Evolutionary conservation across 2,797 vertebrate genomes (phyloP).

Genomic region (Trachops cirrhosus): DNA sequence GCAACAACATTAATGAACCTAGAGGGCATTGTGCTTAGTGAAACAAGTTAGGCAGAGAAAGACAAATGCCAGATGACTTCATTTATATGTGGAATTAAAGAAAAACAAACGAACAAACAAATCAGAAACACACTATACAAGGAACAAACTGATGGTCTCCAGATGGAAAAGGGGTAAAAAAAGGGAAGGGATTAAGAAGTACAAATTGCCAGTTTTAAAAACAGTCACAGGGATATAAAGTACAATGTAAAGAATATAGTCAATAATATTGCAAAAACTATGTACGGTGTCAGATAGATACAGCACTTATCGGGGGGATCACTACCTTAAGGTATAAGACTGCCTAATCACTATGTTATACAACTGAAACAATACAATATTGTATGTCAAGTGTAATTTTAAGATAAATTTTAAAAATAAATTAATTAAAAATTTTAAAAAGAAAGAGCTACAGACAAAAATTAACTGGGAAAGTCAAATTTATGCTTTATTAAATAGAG

Average conservation of each 20-base stretch:
- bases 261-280: neutral
- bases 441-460: neutral
- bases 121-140: neutral
- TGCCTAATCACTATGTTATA: neutral
- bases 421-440: neutral
- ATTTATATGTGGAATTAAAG: neutral
- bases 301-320: neutral
- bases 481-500: slow-evolving; percentile 41
- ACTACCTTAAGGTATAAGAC: neutral
- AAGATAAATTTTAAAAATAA: neutral
- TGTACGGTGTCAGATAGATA: neutral
- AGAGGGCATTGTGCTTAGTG: neutral
- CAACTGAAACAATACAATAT: neutral
- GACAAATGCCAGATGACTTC: neutral
- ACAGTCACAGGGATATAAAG: neutral
- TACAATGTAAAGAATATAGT: neutral
- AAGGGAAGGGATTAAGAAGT: neutral
- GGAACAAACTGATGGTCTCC: neutral
- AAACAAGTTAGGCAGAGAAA: neutral
- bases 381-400: neutral
- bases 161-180: neutral
- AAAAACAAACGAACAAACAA: neutral
- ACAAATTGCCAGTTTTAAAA: neutral
- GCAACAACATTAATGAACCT: neutral
- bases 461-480: neutral